Conservation (phyloP, 2,888 invertebrate genomes). For the Hydraecia micacea region DNA sequence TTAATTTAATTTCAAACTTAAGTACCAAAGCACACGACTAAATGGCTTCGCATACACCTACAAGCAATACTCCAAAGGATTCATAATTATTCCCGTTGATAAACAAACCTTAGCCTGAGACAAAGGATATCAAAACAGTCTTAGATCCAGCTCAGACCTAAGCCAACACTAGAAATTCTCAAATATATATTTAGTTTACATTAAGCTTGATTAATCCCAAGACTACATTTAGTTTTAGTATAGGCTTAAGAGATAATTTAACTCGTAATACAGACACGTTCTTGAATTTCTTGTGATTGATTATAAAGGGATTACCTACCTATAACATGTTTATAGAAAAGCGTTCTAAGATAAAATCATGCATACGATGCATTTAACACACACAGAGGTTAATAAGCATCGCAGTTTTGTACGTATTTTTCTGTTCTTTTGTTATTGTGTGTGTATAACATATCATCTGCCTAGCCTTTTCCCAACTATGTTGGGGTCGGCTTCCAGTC, state of each 20-base stretch:
- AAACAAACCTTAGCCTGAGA: constrained; percentile 2
- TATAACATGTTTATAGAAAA: background rate
- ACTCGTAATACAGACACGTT: constrained; percentile 1
- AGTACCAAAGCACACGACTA: background rate
- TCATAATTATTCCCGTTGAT: constrained; percentile 36
- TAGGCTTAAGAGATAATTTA: background rate
- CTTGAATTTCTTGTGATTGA: background rate
- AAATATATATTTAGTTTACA: constrained; percentile 41
- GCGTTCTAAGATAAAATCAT: background rate
- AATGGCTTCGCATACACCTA: background rate
- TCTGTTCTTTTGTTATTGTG: background rate
- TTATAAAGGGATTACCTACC: background rate
- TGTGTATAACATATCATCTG: background rate
- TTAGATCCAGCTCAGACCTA: constrained; percentile 18
- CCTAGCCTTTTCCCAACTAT: no score
- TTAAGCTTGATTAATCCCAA: constrained; percentile 42
- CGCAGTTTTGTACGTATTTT: background rate
- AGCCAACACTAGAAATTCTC: constrained; percentile 23
- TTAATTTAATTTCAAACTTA: background rate
- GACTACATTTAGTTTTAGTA: constrained; percentile 2
- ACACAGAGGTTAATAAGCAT: background rate
- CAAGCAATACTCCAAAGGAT: background rate
- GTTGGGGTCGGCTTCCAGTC: no score
- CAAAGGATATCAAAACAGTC: constrained; percentile 11
- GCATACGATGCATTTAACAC: background rate